phyloP scores from a whole-genome alignment of 2,113 vertebrate species.

The Hippocampus barbouri region DNA sequence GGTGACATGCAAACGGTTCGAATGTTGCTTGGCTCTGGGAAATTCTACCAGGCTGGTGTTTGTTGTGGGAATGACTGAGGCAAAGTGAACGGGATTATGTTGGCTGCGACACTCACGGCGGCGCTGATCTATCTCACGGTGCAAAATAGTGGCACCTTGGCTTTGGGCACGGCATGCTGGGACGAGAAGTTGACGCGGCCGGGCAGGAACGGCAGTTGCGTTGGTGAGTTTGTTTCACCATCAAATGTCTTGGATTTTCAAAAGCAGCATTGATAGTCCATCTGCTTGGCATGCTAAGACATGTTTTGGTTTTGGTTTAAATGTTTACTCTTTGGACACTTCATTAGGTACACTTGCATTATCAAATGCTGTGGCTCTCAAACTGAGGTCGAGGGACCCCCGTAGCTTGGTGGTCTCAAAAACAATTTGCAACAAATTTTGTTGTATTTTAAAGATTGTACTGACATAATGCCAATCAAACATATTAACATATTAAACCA shows the following conservation, averaged over 20 bases:
- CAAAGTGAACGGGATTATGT: constrained; percentile 74
- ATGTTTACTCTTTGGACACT: neutral
- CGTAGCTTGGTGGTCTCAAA: neutral
- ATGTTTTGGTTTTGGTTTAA: neutral
- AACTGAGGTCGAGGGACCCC: neutral
- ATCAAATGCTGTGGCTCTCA: neutral
- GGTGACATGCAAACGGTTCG: constrained; percentile 58
- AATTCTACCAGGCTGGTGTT: constrained; percentile 43
- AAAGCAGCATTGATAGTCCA: neutral
- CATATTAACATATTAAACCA: too few species aligned
- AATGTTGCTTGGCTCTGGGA: constrained; percentile 35
- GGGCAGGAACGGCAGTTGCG: constrained; percentile 66
- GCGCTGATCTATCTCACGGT: constrained; percentile 65
- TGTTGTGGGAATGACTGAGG: constrained; percentile 60
- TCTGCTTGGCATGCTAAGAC: neutral
- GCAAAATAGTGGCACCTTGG: constrained; percentile 38
- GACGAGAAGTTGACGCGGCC: constrained; percentile 41
- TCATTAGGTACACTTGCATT: neutral
- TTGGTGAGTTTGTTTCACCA: constrained; percentile 73
- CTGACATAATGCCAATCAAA: neutral
- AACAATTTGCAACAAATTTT: neutral
- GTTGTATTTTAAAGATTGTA: neutral
- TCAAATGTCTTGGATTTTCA: neutral
- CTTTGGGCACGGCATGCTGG: constrained; percentile 58
- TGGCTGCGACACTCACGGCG: constrained; percentile 63